Evolutionary conservation across 2,113 vertebrate species (phyloP).

Genomic region (Ranitomeya variabilis): DNA sequence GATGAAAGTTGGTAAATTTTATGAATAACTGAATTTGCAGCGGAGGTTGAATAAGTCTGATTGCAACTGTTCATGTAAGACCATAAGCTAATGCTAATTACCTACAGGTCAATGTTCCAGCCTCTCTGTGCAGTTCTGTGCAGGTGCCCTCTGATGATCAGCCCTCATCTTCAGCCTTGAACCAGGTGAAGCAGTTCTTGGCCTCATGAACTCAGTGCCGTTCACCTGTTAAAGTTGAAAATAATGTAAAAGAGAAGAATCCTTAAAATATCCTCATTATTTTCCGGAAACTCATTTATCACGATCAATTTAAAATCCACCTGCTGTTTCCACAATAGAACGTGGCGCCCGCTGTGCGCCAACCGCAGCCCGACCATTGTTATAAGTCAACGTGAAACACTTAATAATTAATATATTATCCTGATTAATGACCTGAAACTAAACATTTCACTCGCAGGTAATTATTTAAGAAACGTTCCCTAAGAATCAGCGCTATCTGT

Average conservation of each 20-base stretch:
- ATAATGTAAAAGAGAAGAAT: not conserved
- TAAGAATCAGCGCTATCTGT: not conserved
- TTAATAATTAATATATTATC: slow-evolving; percentile 41
- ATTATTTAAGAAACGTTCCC: not conserved
- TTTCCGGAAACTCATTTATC: not conserved
- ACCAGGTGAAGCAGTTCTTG: not conserved
- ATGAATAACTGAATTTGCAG: no score
- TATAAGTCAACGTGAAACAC: not conserved
- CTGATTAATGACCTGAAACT: slow-evolving; percentile 18
- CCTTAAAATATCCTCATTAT: slow-evolving; percentile 14
- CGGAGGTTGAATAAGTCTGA: no score
- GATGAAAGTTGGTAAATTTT: no score
- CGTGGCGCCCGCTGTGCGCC: not conserved
- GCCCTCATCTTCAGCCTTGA: not conserved
- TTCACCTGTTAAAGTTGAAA: not conserved
- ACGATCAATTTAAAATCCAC: not conserved
- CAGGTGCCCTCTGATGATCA: no score
- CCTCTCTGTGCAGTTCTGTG: no score
- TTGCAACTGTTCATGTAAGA: no score
- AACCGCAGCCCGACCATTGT: not conserved
- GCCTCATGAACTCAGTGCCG: not conserved
- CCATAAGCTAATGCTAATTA: no score
- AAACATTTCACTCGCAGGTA: slow-evolving; percentile 13
- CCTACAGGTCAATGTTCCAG: no score
- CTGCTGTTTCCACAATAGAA: slow-evolving; percentile 26